phyloP scores from a whole-genome alignment of 2,113 vertebrate genomes.

The Turnix velox region DNA sequence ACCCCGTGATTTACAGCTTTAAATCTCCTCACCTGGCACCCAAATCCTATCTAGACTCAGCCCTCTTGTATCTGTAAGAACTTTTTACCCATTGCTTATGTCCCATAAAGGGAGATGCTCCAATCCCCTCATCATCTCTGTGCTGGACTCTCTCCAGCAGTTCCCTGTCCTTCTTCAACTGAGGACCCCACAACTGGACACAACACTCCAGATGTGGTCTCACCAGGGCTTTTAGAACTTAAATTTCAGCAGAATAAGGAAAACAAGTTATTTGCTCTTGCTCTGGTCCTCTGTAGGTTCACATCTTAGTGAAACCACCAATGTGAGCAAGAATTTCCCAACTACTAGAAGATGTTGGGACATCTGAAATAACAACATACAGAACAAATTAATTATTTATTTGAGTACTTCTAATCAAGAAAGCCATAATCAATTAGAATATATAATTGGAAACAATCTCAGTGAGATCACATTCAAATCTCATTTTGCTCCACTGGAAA shows the following conservation, averaged over 20 bases:
- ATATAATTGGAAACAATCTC: conserved; percentile 63
- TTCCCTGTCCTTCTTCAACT: too few relatives aligned
- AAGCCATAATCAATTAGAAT: conserved; percentile 72
- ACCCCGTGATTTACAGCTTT: not conserved
- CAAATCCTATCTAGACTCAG: not conserved
- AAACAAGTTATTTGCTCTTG: not conserved
- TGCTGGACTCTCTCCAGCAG: too few relatives aligned
- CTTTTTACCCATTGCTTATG: not conserved
- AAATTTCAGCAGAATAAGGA: not conserved
- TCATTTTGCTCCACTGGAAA: conserved; percentile 75
- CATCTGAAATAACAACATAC: conserved; percentile 25
- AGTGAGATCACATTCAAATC: conserved; percentile 74
- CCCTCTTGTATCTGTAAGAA: not conserved
- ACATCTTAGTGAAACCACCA: not conserved
- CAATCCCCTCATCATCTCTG: too few relatives aligned
- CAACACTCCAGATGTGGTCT: too few relatives aligned
- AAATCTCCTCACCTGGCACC: not conserved
- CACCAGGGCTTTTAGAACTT: not conserved
- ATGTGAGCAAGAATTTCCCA: not conserved
- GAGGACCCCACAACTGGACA: too few relatives aligned
- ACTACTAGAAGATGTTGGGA: conserved; percentile 14
- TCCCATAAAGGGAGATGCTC: not conserved
- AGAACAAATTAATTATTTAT: conserved; percentile 63
- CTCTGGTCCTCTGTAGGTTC: not conserved
- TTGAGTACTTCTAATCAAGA: conserved; percentile 28